Base-by-base conservation (phyloP, 2,113 vertebrate species). In the Pteronura brasiliensis region DNA sequence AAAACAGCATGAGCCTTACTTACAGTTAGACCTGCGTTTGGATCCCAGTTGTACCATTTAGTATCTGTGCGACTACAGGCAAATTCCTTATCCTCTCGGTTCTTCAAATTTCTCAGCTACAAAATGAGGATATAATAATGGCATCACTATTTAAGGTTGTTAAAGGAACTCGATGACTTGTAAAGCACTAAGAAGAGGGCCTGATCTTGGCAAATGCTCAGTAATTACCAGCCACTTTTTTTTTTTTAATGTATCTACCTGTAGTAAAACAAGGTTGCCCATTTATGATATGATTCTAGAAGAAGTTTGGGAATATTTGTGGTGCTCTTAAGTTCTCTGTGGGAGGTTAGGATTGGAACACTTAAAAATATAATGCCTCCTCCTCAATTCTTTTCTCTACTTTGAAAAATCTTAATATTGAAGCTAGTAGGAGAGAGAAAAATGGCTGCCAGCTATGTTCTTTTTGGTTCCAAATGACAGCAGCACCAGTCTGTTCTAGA, bases 371-470 rank as follows among this genome's bases (percentile, higher is more conserved):
- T 86, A 91, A 67, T 80, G 49, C 63, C 42, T 87, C 42, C 29
- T 77, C 79, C 82, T 82, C 87, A 92, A 21, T 96, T 47, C 29
- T 80, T 93, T 91, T 82, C 36, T 83, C 61, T 80, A 89, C 27
- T 13, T 88, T 93, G 7, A 69, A 63, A 63, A 63, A 63, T 87
- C 13, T 92, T 95, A 89, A 92, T 86, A 47, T 25, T 92, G 90
- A 97, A 97, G 89, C 65, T 47, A 82, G 44, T 77, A 67, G 76
- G 85, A 95, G 72, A 95, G 80, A n/a, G 27, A 88, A 10, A 96
- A 93, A 93, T 13, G 65, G 90, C 63, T 79, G 47, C 79, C 25
- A 86, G 36, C 12, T 82, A 42, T 88, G 57, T 61, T 96, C 76
- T 85, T 5, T n/a, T 72, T 91, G 15, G 67, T 87, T 91, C n/a